Conservation (phyloP, 2,113 vertebrate species). For the Rhizomys pruinosus region DNA sequence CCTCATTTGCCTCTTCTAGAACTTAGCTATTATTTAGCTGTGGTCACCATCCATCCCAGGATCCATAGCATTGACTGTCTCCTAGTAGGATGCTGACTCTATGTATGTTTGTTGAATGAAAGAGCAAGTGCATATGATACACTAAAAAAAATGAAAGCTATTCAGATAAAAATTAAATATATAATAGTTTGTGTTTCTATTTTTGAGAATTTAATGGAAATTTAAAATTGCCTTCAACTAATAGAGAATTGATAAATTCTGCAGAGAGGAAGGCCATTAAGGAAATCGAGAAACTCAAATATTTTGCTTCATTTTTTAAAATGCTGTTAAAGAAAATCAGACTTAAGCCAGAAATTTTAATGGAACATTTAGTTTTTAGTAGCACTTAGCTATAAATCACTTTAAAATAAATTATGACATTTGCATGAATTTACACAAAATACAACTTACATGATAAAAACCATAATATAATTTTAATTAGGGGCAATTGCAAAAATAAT, state of each 20-base stretch:
- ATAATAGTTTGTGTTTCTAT: background rate
- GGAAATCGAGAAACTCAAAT: slow-evolving; percentile 53
- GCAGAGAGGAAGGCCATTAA: slow-evolving; percentile 28
- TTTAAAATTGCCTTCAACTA: slow-evolving; percentile 32
- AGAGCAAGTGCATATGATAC: background rate
- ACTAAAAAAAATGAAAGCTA: background rate
- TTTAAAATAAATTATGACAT: background rate
- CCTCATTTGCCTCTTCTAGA: background rate
- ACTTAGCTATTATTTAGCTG: background rate
- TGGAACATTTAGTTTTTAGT: background rate
- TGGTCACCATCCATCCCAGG: background rate
- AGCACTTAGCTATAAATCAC: slow-evolving; percentile 53
- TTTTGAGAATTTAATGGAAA: background rate
- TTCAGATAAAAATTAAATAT: background rate
- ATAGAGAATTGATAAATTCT: slow-evolving; percentile 6
- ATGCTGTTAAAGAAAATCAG: slow-evolving; percentile 36
- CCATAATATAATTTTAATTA: background rate
- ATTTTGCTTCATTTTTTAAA: slow-evolving; percentile 63
- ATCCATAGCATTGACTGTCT: background rate
- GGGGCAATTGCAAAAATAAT: background rate
- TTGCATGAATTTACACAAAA: slow-evolving; percentile 40
- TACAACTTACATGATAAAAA: background rate
- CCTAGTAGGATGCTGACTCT: background rate
- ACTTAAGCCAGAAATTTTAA: slow-evolving; percentile 11
- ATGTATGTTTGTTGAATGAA: background rate